Percentiles rank a stretch among this genome's conserved stretches.
Conservation (phyloP, 2,888 invertebrate species). For the Lycocerus yunnanus region DNA sequence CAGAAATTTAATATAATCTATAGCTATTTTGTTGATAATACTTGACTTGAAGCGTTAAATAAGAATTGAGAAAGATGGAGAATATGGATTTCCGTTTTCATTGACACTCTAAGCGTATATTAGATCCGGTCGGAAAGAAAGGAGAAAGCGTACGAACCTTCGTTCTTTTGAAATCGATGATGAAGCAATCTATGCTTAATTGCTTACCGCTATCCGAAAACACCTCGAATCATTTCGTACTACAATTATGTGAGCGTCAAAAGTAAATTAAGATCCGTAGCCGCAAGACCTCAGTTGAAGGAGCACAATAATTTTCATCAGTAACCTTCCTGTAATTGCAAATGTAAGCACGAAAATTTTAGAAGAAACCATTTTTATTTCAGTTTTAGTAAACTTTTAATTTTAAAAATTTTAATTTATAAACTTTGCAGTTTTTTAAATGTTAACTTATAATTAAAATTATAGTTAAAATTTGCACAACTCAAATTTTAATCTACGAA, state of each 20-base stretch:
- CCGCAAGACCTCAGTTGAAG: slow-evolving; percentile 8
- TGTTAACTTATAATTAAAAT: too few relatives aligned
- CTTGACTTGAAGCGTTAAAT: slow-evolving; percentile 20
- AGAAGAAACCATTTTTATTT: neutral
- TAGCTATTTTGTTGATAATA: slow-evolving; percentile 18
- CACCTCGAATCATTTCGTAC: slow-evolving; percentile 23
- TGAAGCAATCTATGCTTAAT: slow-evolving; percentile 38
- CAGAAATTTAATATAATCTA: slow-evolving; percentile 29
- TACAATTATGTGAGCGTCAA: slow-evolving; percentile 22
- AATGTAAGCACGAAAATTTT: neutral
- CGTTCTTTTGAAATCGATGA: slow-evolving; percentile 41
- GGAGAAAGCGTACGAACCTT: slow-evolving; percentile 19
- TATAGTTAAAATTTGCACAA: too few relatives aligned
- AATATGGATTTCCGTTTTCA: slow-evolving; percentile 38
- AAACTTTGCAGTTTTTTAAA: too few relatives aligned
- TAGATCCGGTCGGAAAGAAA: slow-evolving; percentile 42
- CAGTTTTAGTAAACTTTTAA: neutral
- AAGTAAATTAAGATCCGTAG: slow-evolving; percentile 24
- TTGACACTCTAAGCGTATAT: slow-evolving; percentile 42
- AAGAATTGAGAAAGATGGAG: slow-evolving; percentile 21
- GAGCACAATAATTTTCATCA: neutral
- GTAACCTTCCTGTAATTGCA: neutral
- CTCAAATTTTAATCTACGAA: too few relatives aligned
- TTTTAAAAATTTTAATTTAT: too few relatives aligned
- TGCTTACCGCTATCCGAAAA: slow-evolving; percentile 28